Evolutionary conservation across 2,888 invertebrate genomes (phyloP).

Genomic region (Sinohyriopsis cumingii): DNA sequence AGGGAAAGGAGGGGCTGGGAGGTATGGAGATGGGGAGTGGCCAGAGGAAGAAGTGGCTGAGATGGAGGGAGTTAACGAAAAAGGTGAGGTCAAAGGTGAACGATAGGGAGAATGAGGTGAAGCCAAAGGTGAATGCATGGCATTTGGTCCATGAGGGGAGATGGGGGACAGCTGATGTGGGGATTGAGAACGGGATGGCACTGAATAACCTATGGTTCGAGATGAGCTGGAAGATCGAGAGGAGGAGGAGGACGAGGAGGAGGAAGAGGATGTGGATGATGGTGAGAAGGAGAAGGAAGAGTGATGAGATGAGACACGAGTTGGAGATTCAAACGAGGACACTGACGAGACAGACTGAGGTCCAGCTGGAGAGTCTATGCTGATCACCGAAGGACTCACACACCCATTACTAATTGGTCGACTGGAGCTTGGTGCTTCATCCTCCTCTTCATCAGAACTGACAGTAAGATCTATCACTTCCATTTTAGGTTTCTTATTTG

Average conservation of each 20-base stretch:
- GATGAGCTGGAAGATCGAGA: constrained; percentile 33
- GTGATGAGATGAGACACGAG: constrained; percentile 24
- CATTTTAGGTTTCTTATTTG: constrained; percentile 47
- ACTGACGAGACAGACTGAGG: constrained; percentile 33
- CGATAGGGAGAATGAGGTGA: constrained; percentile 4
- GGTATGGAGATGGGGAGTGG: constrained; percentile 21
- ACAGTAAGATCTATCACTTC: constrained; percentile 66
- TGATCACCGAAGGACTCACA: constrained; percentile 56
- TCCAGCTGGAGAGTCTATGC: constrained; percentile 44
- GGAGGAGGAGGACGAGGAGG: constrained; percentile 42
- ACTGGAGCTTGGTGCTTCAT: constrained; percentile 20
- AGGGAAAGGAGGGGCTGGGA: constrained; percentile 25
- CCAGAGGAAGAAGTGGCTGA: constrained; percentile 11
- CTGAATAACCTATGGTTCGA: constrained; percentile 33
- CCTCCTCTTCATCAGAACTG: constrained; percentile 60
- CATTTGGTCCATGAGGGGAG: constrained; percentile 6
- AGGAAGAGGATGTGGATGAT: constrained; percentile 31
- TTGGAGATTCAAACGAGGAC: constrained; percentile 39
- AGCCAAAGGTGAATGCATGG: background rate
- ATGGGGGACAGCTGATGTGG: constrained; percentile 30
- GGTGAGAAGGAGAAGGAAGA: constrained; percentile 23
- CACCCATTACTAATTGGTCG: constrained; percentile 48
- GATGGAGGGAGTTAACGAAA: constrained; percentile 25
- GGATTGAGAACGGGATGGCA: constrained; percentile 24
- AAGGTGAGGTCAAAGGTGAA: constrained; percentile 25